Conservation (phyloP, 37 sponge, comb jelly and placozoan genomes). For the Tethya wilhelma region DNA sequence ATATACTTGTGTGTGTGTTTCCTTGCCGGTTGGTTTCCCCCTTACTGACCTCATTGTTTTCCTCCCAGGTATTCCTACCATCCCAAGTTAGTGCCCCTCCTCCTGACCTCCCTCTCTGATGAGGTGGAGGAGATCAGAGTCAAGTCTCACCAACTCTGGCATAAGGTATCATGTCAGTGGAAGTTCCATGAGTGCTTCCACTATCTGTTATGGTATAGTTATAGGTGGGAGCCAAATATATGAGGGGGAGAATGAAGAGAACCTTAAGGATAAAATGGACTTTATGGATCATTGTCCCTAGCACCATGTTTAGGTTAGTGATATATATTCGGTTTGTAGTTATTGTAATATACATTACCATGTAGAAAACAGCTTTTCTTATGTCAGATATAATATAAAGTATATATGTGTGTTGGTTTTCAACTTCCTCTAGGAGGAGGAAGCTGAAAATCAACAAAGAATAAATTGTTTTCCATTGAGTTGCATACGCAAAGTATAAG, state of each 20-base stretch:
- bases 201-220: background rate
- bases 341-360: too few relatives aligned
- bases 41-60: background rate
- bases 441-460: too few relatives aligned
- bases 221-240: constrained; percentile 85
- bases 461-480: too few relatives aligned
- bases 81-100: constrained; percentile 87
- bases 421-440: too few relatives aligned
- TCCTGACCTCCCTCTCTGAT: constrained; percentile 84
- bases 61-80: constrained; percentile 89
- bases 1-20: too few relatives aligned
- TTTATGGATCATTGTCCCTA: constrained; percentile 21
- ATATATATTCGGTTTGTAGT: too few relatives aligned
- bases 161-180: constrained; percentile 40
- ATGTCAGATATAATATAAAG: too few relatives aligned
- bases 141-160: constrained; percentile 50
- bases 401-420: too few relatives aligned
- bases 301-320: constrained; percentile 33
- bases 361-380: too few relatives aligned
- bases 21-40: too few relatives aligned
- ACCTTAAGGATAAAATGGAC: constrained; percentile 88
- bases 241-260: constrained; percentile 87
- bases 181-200: background rate
- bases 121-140: constrained; percentile 76
- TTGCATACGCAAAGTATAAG: too few relatives aligned